A percentile compares a stretch with the other conserved stretches of the same genome.
Conservation (phyloP, 2,888 invertebrate species). For the Phaonia tiefii region DNA sequence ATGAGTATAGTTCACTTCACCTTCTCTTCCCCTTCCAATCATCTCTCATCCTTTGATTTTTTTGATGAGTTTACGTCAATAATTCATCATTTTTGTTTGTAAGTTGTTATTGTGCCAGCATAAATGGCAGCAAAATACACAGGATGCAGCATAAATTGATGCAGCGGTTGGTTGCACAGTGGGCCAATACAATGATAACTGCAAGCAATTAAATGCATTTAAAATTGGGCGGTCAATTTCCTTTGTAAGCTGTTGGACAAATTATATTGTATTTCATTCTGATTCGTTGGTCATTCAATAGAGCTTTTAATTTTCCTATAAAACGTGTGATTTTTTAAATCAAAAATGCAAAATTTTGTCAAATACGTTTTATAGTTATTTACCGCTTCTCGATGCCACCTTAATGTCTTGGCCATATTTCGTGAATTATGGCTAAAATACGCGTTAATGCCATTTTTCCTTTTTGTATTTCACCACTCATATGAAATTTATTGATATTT, state of each 20-base stretch:
- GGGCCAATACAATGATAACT: not conserved
- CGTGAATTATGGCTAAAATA: slow-evolving; percentile 48
- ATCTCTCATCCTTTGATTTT: slow-evolving; percentile 5
- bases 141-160: slow-evolving; percentile 22
- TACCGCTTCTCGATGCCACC: too few species aligned
- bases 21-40: not conserved
- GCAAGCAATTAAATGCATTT: too few species aligned
- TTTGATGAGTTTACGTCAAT: slow-evolving; percentile 57
- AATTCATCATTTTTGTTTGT: slow-evolving; percentile 54
- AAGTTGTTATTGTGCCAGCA: slow-evolving; percentile 20
- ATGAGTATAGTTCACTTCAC: too few species aligned
- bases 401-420: not conserved
- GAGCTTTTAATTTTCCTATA: too few species aligned
- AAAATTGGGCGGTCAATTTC: too few species aligned
- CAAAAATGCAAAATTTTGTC: too few species aligned
- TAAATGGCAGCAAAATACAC: slow-evolving; percentile 11
- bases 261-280: too few species aligned
- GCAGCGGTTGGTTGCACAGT: not conserved
- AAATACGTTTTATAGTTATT: too few species aligned
- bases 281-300: too few species aligned
- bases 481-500: slow-evolving; percentile 42
- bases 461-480: slow-evolving; percentile 20
- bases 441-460: slow-evolving; percentile 48
- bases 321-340: too few species aligned
- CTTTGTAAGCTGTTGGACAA: too few species aligned